Conservation (phyloP, 2,113 vertebrate genomes). For the Lipophrys pholis region DNA sequence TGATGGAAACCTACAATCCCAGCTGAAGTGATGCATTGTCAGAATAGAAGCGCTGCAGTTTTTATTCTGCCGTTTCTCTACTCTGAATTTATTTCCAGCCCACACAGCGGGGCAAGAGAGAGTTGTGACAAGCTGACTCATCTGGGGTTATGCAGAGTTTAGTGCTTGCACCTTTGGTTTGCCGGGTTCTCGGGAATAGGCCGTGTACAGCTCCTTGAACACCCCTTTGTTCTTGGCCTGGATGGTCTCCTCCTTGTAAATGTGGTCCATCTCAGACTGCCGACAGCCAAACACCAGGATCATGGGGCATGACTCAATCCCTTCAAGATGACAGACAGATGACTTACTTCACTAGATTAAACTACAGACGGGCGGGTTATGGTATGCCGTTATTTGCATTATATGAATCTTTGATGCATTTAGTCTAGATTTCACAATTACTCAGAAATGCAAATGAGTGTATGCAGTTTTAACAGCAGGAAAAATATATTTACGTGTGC, state of each 20-base stretch:
- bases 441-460: neutral
- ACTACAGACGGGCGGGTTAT: neutral
- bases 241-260: constrained; percentile 95
- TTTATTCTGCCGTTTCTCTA: neutral
- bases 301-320: constrained; percentile 92
- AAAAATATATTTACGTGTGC: neutral
- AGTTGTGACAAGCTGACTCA: constrained; percentile 28
- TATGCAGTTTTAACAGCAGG: neutral
- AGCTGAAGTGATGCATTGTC: neutral
- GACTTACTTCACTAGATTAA: neutral
- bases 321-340: constrained; percentile 70
- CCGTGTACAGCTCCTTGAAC: constrained; percentile 94
- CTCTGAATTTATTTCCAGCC: constrained; percentile 7
- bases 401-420: constrained; percentile 13
- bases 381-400: neutral
- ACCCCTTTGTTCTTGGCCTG: constrained; percentile 92
- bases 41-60: neutral
- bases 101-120: constrained; percentile 16
- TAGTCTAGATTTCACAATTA: neutral
- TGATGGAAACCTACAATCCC: neutral
- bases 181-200: constrained; percentile 95
- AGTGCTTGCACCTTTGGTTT: constrained; percentile 93
- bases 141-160: neutral
- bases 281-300: constrained; percentile 96
- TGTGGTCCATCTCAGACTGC: constrained; percentile 95